Percentiles rank a stretch among this genome's conserved stretches.
Evolutionary conservation across 2,888 invertebrate genomes (phyloP).

Genomic region (Noctua janthina): DNA sequence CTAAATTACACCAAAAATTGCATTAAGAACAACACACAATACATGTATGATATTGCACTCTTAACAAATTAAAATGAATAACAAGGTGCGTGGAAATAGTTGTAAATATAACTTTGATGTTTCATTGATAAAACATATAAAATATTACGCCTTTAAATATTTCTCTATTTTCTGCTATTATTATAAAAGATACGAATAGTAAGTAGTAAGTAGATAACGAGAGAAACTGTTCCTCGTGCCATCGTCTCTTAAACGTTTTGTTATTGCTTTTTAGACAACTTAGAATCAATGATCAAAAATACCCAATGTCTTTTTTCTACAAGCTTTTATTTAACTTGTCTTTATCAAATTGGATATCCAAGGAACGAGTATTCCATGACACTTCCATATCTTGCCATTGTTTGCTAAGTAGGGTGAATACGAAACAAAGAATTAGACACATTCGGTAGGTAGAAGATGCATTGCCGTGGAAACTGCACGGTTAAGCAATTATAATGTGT

Average conservation of each 20-base stretch:
- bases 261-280: slow-evolving; percentile 16
- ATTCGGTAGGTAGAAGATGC: not conserved
- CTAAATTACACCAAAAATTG: slow-evolving; percentile 46
- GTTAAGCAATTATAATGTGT: not conserved
- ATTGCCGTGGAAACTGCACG: not conserved
- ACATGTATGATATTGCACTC: slow-evolving; percentile 20
- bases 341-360: not conserved
- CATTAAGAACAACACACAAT: slow-evolving; percentile 25
- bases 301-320: not conserved
- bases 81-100: slow-evolving; percentile 7
- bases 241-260: not conserved
- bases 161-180: no score
- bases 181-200: not conserved
- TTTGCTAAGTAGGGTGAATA: not conserved
- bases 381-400: not conserved
- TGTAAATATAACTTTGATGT: slow-evolving; percentile 17
- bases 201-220: not conserved
- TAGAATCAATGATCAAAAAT: not conserved
- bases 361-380: not conserved
- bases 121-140: not conserved
- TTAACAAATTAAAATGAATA: slow-evolving; percentile 26
- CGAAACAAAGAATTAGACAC: not conserved
- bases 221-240: not conserved
- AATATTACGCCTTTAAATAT: slow-evolving; percentile 2
- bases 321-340: not conserved